Evolutionary conservation across 2,888 invertebrate species (phyloP), one percentile per base, ranked within the genome.

Genomic region (Cheilosia impressa): DNA sequence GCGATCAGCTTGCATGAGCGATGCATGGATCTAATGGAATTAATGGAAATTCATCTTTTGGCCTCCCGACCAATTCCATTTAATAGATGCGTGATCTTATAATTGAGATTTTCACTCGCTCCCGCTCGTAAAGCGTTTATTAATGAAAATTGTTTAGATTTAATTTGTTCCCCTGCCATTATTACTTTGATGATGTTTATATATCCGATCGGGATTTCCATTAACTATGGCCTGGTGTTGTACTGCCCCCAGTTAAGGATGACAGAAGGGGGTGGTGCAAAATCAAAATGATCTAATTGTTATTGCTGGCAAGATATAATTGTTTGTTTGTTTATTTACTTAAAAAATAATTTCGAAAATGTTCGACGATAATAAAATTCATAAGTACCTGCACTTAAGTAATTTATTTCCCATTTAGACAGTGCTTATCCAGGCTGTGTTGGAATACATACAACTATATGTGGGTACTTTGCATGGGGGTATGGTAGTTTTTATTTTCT

Each of bases 71-170:
- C 73, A 76, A 80, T 84, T 47, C 66, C 24, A 79, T 71, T 75
- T 60, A 84, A 80, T 76, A 75, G 75, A 75, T 71, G 65, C 80
- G 75, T 55, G 75, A 76, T 84, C 80, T 84, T 80, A 38, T 4
- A 75, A 66, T 84, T 60, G 80, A 71, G 75, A 69, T 69, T 71
- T 72, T 66, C n/a, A 38, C 10, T 38, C 17, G 38, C n/a, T 38
- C 9, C 19, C 38, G 63, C 63, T 60, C 34, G 45, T 60, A 84
- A 52, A 84, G 45, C 75, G 75, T 81, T 81, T 85, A 77, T 71
- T 81, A 77, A 85, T 72, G 62, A 81, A 85, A 85, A 76, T 22
- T 81, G 81, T 85, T 85, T 85, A 72, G 72, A 85, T 85, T 85
- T 57, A 22, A 68, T 57, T 75, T 75, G 45, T 50, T 19, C 24